These are phyloP conservation scores for Lepisosteus osseus DNA, from an alignment of 2,113 vertebrate genomes.

Conservation along the genomic window DNA sequence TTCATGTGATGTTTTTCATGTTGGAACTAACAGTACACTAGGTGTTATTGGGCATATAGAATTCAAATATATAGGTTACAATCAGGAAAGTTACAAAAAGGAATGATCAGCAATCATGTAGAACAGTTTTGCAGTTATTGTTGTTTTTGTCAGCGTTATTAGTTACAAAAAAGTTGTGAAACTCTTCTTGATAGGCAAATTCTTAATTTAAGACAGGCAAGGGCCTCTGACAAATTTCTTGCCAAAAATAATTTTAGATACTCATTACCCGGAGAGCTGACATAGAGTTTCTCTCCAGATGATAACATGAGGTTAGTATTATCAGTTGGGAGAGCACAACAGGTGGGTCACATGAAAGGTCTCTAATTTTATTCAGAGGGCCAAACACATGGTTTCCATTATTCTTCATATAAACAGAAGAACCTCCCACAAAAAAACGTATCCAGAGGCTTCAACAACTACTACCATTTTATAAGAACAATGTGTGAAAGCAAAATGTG, in stretches of 20 bases:
- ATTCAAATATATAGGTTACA: no score
- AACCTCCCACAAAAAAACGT: constrained; percentile 67
- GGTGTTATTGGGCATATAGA: background rate
- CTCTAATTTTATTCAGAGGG: constrained; percentile 72
- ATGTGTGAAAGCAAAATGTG: no score
- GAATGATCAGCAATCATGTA: no score
- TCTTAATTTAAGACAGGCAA: background rate
- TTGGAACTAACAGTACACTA: background rate
- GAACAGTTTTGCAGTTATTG: no score
- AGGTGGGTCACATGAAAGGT: constrained; percentile 85
- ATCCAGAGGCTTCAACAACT: constrained; percentile 38
- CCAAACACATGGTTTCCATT: constrained; percentile 84
- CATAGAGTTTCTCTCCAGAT: constrained; percentile 58
- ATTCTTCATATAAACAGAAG: constrained; percentile 82
- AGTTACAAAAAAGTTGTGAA: no score
- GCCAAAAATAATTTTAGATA: constrained; percentile 12
- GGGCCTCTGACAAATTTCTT: background rate
- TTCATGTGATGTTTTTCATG: background rate
- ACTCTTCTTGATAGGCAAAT: background rate
- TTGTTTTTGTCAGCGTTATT: no score
- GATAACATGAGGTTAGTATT: constrained; percentile 74
- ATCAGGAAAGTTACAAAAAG: no score
- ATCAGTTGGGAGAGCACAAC: constrained; percentile 77
- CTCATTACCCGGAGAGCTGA: constrained; percentile 43
- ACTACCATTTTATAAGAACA: constrained; percentile 30